Conservation (phyloP, 2,797 vertebrate genomes). For the Lutjanus argentimaculatus region DNA sequence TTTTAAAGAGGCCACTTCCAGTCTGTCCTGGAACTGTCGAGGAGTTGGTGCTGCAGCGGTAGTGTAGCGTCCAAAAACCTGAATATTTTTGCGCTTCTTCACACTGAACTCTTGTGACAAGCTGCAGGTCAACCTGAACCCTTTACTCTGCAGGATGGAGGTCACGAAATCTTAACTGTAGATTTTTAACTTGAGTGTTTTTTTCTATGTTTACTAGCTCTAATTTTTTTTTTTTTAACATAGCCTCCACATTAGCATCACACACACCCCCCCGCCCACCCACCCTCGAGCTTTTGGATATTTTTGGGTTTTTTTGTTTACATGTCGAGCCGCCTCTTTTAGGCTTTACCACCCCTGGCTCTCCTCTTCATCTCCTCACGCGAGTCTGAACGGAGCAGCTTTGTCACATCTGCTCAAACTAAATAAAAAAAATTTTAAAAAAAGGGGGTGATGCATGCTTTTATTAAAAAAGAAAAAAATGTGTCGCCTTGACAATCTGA, state of each 20-base stretch:
- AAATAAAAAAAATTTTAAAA: not conserved
- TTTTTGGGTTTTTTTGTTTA: conserved; percentile 61
- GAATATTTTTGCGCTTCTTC: conserved; percentile 41
- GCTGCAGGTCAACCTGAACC: conserved; percentile 60
- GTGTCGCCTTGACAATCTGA: conserved; percentile 85
- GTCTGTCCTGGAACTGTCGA: conserved; percentile 40
- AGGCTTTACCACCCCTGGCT: conserved; percentile 6
- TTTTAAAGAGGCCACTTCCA: conserved; percentile 63
- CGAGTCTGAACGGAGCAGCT: conserved; percentile 52
- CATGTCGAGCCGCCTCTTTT: conserved; percentile 47
- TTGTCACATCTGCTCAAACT: conserved; percentile 52
- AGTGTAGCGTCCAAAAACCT: conserved; percentile 71
- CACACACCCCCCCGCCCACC: not conserved
- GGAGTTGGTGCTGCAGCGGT: conserved; percentile 67
- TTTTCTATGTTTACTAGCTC: conserved; percentile 49
- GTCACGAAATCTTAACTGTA: conserved; percentile 67
- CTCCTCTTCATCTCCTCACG: conserved; percentile 29
- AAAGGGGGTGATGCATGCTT: conserved; percentile 57
- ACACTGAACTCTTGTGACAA: conserved; percentile 19
- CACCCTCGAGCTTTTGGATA: not conserved
- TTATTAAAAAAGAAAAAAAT: conserved; percentile 36
- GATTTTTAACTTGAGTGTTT: conserved; percentile 55
- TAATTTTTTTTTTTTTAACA: conserved; percentile 47
- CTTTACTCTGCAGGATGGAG: conserved; percentile 75
- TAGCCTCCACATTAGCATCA: conserved; percentile 47